Conservation (phyloP, 2,113 vertebrate species). For the Mystacornis crossleyi region DNA sequence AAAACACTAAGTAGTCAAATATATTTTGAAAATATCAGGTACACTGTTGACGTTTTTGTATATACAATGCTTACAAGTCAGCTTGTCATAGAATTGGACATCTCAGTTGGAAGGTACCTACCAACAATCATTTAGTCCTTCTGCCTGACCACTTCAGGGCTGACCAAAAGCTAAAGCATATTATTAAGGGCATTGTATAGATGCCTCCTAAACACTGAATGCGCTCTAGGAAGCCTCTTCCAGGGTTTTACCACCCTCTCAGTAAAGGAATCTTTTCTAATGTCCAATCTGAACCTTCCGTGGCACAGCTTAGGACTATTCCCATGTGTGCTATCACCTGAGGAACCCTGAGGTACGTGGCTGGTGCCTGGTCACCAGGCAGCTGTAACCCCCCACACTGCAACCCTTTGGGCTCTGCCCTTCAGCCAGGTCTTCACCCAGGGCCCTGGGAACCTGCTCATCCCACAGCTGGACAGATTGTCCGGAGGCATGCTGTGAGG, state of each 20-base stretch:
- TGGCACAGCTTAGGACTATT: not conserved
- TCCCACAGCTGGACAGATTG: not conserved
- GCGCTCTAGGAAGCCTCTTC: not conserved
- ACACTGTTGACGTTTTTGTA: not conserved
- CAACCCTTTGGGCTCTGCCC: not conserved
- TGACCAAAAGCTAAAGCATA: not conserved
- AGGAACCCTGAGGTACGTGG: fast-evolving
- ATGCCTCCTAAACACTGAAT: not conserved
- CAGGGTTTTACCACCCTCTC: not conserved
- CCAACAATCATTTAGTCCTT: not conserved
- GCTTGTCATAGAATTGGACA: not conserved
- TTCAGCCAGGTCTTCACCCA: not conserved
- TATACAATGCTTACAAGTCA: not conserved
- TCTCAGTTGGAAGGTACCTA: not conserved
- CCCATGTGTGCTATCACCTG: not conserved
- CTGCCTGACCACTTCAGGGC: not conserved
- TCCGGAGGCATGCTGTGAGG: not conserved
- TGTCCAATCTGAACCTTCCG: not conserved
- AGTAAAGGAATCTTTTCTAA: not conserved
- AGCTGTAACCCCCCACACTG: not conserved
- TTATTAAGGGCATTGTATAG: not conserved
- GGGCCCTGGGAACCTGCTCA: fast-evolving
- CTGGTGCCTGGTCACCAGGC: not conserved
- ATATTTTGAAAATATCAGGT: not conserved
- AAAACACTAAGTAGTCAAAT: not conserved